Evolutionary conservation across 2,113 vertebrate genomes (phyloP).

Genomic region (Dipodomys spectabilis): DNA sequence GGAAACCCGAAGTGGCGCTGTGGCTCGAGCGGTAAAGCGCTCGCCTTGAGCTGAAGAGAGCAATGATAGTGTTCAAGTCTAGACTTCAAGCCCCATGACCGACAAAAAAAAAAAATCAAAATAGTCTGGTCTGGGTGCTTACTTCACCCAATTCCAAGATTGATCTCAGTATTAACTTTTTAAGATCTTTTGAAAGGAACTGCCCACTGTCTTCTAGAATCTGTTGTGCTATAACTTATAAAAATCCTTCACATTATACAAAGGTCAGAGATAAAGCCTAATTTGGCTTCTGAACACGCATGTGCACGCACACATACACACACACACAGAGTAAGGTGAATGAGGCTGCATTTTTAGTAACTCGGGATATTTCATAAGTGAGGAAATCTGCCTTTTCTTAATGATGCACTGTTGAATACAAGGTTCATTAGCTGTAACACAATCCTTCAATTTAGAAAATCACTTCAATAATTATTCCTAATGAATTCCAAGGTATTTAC

Average conservation of each 20-base stretch:
- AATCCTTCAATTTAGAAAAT: slow-evolving; percentile 78
- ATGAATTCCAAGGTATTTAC: slow-evolving; percentile 78
- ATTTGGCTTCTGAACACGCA: neutral
- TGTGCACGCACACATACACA: too few species aligned
- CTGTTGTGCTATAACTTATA: neutral
- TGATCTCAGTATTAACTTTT: neutral
- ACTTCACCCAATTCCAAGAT: neutral
- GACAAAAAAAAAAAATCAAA: neutral
- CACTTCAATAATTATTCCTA: slow-evolving; percentile 78
- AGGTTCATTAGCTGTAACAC: slow-evolving; percentile 73
- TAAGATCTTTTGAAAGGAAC: neutral
- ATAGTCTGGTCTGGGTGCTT: neutral
- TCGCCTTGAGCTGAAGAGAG: too few species aligned
- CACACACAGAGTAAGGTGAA: neutral
- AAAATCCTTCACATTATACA: neutral
- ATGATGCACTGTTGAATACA: slow-evolving; percentile 61
- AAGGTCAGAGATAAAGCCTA: neutral
- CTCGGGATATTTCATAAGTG: neutral
- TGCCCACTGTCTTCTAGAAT: neutral
- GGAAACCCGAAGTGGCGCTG: too few species aligned
- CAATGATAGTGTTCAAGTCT: too few species aligned
- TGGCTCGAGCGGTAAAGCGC: too few species aligned
- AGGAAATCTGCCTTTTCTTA: slow-evolving; percentile 41
- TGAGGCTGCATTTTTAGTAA: neutral
- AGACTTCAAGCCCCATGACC: too few species aligned